Evolutionary conservation across 2,888 invertebrate species (phyloP).

Genomic region (Theretra japonica): DNA sequence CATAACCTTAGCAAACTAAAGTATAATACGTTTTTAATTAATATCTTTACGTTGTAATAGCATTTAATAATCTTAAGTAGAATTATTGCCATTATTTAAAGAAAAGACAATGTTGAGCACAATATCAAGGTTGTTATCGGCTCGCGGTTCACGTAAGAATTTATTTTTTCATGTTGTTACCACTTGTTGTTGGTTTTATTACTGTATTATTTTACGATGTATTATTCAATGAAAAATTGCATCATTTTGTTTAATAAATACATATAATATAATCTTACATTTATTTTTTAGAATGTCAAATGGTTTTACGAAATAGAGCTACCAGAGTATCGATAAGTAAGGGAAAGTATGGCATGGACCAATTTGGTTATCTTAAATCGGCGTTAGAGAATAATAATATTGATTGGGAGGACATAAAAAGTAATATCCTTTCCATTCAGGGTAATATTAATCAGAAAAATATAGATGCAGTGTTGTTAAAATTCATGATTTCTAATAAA

Average conservation of each 20-base stretch:
- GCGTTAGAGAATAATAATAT: constrained; percentile 45
- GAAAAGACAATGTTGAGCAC: neutral
- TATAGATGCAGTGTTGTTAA: constrained; percentile 86
- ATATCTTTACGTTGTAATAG: too few species aligned
- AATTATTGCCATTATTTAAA: too few species aligned
- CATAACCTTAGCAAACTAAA: neutral
- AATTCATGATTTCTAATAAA: constrained; percentile 71
- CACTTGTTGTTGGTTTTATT: too few species aligned
- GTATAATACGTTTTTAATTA: too few species aligned
- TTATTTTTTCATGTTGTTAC: neutral
- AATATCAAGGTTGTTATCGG: neutral
- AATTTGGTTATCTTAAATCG: constrained; percentile 64
- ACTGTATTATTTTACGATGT: neutral
- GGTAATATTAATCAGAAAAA: constrained; percentile 77
- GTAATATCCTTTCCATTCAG: constrained; percentile 64
- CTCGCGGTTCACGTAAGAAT: neutral
- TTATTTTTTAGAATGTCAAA: constrained; percentile 49
- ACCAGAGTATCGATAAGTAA: constrained; percentile 30
- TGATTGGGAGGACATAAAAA: constrained; percentile 75
- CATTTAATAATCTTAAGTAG: too few species aligned
- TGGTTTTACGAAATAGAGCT: constrained; percentile 38
- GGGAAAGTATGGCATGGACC: constrained; percentile 44
- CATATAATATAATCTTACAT: neutral
- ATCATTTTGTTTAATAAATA: too few species aligned
- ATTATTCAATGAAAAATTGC: too few species aligned